Evolutionary conservation across 1,140 invertebrate genomes (phyloP).

Genomic region (Penaeus chinensis): DNA sequence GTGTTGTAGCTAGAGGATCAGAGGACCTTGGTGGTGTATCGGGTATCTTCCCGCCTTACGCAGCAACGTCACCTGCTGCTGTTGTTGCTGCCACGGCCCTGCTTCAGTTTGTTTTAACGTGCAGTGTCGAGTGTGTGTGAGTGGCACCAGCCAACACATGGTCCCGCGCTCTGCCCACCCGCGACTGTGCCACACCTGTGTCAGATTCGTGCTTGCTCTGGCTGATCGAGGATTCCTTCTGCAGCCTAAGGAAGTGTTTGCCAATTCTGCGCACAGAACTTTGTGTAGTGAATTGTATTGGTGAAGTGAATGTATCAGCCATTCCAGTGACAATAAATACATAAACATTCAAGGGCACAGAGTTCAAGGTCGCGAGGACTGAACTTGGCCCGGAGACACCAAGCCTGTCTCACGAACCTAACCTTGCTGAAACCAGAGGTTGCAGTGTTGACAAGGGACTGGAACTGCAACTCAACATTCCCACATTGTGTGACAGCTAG

Average conservation of each 20-base stretch:
- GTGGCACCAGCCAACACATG: background rate
- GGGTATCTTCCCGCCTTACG: slow-evolving; percentile 34
- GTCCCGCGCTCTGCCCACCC: too few species aligned
- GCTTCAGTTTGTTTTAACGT: background rate
- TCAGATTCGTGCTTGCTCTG: too few species aligned
- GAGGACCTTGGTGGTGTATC: slow-evolving; percentile 47
- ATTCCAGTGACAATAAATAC: too few species aligned
- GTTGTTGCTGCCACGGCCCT: slow-evolving; percentile 15
- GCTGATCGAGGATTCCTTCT: too few species aligned
- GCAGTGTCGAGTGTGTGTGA: slow-evolving; percentile 8
- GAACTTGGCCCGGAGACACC: slow-evolving; percentile 24
- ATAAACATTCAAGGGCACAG: too few species aligned
- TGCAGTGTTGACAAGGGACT: slow-evolving; percentile 21
- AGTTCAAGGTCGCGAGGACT: slow-evolving; percentile 44
- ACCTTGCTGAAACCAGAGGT: slow-evolving; percentile 40
- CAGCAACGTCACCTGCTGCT: slow-evolving; percentile 44
- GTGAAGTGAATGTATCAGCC: too few species aligned
- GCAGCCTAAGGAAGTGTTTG: too few species aligned
- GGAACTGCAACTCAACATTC: slow-evolving; percentile 16
- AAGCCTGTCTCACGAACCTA: slow-evolving; percentile 25
- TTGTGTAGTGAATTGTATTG: too few species aligned
- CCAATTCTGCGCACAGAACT: too few species aligned
- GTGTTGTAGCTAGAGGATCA: slow-evolving; percentile 32
- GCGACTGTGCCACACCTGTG: too few species aligned
- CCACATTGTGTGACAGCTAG: background rate